Evolutionary conservation across 2,888 invertebrate genomes (phyloP), one percentile per base, ranked within the genome.

Genomic region (Lycocerus yunnanus): DNA sequence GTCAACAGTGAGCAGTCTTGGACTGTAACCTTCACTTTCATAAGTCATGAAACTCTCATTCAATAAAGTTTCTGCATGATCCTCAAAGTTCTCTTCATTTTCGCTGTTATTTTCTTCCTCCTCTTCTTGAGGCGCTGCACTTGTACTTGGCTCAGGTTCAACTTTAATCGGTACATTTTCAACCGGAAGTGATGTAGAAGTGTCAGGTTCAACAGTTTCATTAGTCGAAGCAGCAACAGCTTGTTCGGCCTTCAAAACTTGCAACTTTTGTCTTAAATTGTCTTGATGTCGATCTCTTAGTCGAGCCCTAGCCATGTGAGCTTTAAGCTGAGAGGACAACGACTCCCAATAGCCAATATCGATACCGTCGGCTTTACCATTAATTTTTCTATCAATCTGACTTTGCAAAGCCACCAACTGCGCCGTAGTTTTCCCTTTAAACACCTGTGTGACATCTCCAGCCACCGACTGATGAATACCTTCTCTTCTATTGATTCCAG

Each of bases 271-370:
- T 69, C 93, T 91, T 78, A 99, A 89, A 87, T 96, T 96, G 79
- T 93, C 93, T 87, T 97, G 96, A 88, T 99, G 99, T 0, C 96
- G 90, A 87, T 99, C 98, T 71, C 96, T 90, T 11, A 99, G 90
- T 27, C 98, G 90, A 0, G 97, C 97, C 82, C 97, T 91, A 0
- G 98, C 96, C 93, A 96, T 96, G 87, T 97, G 97, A 6, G 97
- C 98, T 89, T 97, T 97, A 10, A 99, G 89, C 86, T 98, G 97
- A n/a, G 96, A 96, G 43, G 98, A 89, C 78, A 99, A 88, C 66
- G 96, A 96, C 89, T 99, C 99, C 99, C 99, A 99, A 88, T 98
- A 99, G 65, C 97, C 96, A 78, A 98, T 94, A 88, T 99, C 99
- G 65, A 98, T 93, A 14, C 97, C 97, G 87, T 96, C 97, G 63